Evolutionary conservation across 2,797 vertebrate species (phyloP).

Genomic region (Hapalemur alaotrensis): DNA sequence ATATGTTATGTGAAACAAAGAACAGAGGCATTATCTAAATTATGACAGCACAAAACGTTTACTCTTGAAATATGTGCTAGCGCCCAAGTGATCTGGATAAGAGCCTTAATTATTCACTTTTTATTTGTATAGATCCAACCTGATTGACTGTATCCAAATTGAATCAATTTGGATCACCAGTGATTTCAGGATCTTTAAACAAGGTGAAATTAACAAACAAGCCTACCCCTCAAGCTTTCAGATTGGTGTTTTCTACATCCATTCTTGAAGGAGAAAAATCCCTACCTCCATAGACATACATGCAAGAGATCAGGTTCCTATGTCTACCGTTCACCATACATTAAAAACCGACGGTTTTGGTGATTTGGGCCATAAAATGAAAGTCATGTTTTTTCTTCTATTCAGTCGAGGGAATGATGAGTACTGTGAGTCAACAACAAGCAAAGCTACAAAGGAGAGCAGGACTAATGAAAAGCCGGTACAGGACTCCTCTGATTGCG

Average conservation of each 20-base stretch:
- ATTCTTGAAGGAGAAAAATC: conserved; percentile 9
- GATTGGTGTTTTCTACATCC: neutral
- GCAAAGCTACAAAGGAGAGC: conserved; percentile 33
- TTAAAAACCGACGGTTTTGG: conserved; percentile 12
- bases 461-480: conserved; percentile 35
- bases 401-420: neutral
- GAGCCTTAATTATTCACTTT: neutral
- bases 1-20: neutral
- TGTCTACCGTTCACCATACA: neutral
- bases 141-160: neutral
- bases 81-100: neutral
- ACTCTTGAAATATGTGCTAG: neutral
- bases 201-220: neutral
- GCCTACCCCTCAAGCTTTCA: neutral
- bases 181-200: neutral
- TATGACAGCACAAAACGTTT: neutral
- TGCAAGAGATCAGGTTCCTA: neutral
- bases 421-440: conserved; percentile 37
- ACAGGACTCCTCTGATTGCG: neutral
- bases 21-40: neutral
- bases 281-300: neutral
- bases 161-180: neutral
- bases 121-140: neutral
- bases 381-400: conserved; percentile 53
- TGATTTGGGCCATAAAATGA: neutral